These are phyloP conservation scores for Perca schrenkii DNA, from an alignment of 2,113 vertebrate genomes.

Conservation along the genomic window DNA sequence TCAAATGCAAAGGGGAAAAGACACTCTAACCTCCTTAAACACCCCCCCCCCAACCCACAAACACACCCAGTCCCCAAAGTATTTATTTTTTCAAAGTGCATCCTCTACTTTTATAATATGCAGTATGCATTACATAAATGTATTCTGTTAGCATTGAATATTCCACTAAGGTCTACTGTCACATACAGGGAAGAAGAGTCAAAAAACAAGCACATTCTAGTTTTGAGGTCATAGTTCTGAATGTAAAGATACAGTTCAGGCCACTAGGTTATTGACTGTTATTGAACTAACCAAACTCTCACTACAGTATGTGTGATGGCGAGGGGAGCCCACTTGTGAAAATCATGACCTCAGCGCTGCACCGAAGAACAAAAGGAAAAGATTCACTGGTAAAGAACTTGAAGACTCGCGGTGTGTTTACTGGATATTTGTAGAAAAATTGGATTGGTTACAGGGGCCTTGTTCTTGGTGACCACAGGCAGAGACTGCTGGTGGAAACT, in stretches of 20 bases:
- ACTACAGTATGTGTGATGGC: constrained; percentile 61
- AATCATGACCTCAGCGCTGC: background rate
- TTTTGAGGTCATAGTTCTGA: constrained; percentile 75
- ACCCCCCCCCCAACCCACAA: constrained; percentile 4
- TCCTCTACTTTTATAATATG: constrained; percentile 50
- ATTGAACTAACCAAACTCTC: constrained; percentile 52
- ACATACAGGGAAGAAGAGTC: constrained; percentile 52
- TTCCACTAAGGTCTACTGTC: constrained; percentile 47
- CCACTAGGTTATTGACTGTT: constrained; percentile 78
- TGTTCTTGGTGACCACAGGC: constrained; percentile 8
- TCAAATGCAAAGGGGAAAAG: constrained; percentile 23
- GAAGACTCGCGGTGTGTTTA: background rate
- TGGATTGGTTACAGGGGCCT: background rate
- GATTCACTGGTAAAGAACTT: background rate
- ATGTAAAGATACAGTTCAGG: constrained; percentile 74
- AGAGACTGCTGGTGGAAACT: constrained; percentile 13
- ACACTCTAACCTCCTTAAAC: background rate
- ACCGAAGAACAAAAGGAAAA: background rate
- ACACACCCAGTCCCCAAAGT: background rate
- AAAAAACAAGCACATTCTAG: constrained; percentile 67
- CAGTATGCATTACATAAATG: constrained; percentile 60
- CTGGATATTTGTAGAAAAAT: constrained; percentile 2
- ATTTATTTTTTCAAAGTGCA: constrained; percentile 26
- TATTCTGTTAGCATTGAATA: constrained; percentile 51
- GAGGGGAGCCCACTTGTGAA: constrained; percentile 38